Percentiles rank a stretch among this genome's conserved stretches.
phyloP scores from a whole-genome alignment of 2,113 vertebrate species.

The Halichoeres trimaculatus region DNA sequence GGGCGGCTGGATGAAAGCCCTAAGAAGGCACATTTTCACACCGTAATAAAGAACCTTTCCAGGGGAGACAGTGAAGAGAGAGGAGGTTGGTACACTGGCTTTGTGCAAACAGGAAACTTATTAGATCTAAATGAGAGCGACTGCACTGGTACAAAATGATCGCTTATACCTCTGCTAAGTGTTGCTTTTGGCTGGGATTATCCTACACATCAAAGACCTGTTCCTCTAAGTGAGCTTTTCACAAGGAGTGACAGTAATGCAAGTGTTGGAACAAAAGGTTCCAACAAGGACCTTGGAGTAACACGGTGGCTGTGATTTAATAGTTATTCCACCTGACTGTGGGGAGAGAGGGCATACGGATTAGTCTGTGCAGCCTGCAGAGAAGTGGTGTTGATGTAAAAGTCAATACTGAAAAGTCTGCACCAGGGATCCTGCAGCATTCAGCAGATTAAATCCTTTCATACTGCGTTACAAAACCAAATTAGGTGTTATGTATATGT shows the following conservation, averaged over 20 bases:
- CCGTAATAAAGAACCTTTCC: slow-evolving; percentile 37
- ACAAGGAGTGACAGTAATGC: slow-evolving; percentile 25
- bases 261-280: slow-evolving; percentile 20
- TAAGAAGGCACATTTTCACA: slow-evolving; percentile 39
- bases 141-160: slow-evolving; percentile 24
- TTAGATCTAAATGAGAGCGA: slow-evolving; percentile 47
- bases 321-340: slow-evolving; percentile 14
- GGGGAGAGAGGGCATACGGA: neutral
- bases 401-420: neutral
- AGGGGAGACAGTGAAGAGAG: slow-evolving; percentile 24
- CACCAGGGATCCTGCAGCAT: neutral
- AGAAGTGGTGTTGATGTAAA: neutral
- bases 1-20: slow-evolving; percentile 24
- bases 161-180: neutral
- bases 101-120: slow-evolving; percentile 45
- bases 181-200: slow-evolving; percentile 46
- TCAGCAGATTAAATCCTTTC: neutral
- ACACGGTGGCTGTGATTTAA: neutral
- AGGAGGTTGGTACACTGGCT: slow-evolving; percentile 22
- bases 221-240: slow-evolving; percentile 16
- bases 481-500: too few species aligned
- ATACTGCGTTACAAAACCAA: too few species aligned
- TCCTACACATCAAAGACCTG: slow-evolving; percentile 37
- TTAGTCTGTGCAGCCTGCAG: neutral
- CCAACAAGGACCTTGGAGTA: neutral